Conservation (phyloP, 2,113 vertebrate species). For the Marmota flaviventris region DNA sequence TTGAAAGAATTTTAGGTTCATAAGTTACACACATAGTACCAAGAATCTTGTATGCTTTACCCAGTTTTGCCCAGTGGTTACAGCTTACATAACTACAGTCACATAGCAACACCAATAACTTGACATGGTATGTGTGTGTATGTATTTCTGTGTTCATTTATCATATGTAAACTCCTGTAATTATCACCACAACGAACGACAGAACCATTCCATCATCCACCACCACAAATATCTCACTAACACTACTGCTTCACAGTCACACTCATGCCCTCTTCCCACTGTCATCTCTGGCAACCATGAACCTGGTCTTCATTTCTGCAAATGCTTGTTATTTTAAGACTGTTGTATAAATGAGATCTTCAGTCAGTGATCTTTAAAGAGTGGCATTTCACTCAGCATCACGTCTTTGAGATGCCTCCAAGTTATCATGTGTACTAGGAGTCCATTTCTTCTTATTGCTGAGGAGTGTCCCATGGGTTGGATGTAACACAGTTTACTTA, state of each 20-base stretch:
- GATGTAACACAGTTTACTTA: neutral
- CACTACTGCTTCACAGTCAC: neutral
- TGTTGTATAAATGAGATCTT: neutral
- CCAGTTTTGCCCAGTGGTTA: neutral
- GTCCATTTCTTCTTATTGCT: neutral
- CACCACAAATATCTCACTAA: neutral
- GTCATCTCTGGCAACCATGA: neutral
- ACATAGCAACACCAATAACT: neutral
- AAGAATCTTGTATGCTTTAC: neutral
- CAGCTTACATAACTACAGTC: neutral
- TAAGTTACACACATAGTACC: neutral
- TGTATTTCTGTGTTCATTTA: neutral
- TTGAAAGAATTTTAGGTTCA: neutral
- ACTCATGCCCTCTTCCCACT: no score
- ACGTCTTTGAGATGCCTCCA: neutral
- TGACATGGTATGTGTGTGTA: neutral
- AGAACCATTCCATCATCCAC: neutral
- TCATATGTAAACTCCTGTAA: neutral
- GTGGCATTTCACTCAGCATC: neutral
- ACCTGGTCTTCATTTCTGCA: neutral
- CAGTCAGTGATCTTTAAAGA: neutral
- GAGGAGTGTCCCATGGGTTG: neutral
- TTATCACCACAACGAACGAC: neutral
- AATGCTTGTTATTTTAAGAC: neutral
- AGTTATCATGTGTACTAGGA: neutral